These are phyloP conservation scores for Drosophila triauraria DNA, from an alignment of 1,140 invertebrate species.

Conservation along the genomic window DNA sequence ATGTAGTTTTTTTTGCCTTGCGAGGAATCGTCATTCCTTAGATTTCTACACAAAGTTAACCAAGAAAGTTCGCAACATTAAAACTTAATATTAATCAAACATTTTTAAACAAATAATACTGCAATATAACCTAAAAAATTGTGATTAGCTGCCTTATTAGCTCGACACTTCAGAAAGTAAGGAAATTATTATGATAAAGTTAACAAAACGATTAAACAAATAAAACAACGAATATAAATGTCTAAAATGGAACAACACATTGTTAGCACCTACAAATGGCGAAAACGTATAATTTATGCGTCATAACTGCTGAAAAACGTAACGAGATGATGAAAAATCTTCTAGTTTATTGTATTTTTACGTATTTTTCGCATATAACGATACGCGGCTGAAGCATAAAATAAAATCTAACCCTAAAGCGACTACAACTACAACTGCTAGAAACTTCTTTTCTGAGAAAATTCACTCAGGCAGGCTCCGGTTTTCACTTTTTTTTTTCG, in stretches of 20 bases:
- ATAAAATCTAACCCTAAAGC: conserved; percentile 15
- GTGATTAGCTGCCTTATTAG: not conserved
- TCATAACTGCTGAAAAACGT: conserved; percentile 8
- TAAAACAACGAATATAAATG: not conserved
- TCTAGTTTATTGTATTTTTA: not conserved
- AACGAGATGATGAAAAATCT: not conserved
- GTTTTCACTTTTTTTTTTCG: too few species aligned
- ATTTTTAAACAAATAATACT: not conserved
- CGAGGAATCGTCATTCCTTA: too few species aligned
- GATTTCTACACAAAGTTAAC: too few species aligned
- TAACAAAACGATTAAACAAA: not conserved
- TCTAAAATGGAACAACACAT: not conserved
- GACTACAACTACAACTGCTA: conserved; percentile 42
- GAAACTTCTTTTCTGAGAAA: conserved; percentile 55
- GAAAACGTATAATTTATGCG: conserved; percentile 1
- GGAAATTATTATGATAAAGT: not conserved
- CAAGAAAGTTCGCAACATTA: not conserved
- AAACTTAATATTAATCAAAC: too few species aligned
- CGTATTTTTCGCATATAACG: conserved; percentile 6
- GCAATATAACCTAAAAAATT: not conserved
- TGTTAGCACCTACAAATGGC: not conserved
- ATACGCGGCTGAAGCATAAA: conserved; percentile 12
- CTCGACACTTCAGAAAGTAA: not conserved
- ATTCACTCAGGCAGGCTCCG: too few species aligned
- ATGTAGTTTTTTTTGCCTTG: too few species aligned